Evolutionary conservation across 2,797 vertebrate species (phyloP).

Genomic region (Micropoecilia bifurca): DNA sequence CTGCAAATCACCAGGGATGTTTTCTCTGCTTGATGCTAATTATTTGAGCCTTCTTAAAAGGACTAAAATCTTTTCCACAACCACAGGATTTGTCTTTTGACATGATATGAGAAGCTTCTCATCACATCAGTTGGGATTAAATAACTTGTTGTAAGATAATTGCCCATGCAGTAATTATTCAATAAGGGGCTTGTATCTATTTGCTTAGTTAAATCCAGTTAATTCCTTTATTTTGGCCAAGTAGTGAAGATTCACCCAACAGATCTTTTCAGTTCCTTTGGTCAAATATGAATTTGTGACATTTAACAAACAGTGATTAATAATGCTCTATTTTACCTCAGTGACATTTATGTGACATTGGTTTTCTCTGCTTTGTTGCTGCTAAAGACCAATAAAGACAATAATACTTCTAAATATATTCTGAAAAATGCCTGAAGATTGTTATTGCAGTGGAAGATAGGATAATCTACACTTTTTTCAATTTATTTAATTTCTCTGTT

Average conservation of each 20-base stretch:
- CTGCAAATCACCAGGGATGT: not conserved
- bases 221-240: not conserved
- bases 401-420: not conserved
- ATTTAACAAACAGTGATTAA: not conserved
- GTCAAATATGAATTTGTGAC: not conserved
- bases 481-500: not conserved
- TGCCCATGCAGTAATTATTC: not conserved
- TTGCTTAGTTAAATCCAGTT: not conserved
- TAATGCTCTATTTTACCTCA: not conserved
- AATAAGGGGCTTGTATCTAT: not conserved
- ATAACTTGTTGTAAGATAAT: not conserved
- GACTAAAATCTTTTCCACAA: not conserved
- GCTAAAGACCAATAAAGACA: not conserved
- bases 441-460: not conserved
- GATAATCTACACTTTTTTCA: not conserved
- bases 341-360: not conserved
- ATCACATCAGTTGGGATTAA: not conserved
- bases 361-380: not conserved
- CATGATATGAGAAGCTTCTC: not conserved
- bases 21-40: not conserved
- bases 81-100: not conserved
- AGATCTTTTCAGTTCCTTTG: not conserved
- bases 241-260: not conserved
- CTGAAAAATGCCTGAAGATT: not conserved
- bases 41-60: not conserved